Base-by-base conservation (phyloP, 92 coral and sea anemone species). In the Pocillopora grandis region DNA sequence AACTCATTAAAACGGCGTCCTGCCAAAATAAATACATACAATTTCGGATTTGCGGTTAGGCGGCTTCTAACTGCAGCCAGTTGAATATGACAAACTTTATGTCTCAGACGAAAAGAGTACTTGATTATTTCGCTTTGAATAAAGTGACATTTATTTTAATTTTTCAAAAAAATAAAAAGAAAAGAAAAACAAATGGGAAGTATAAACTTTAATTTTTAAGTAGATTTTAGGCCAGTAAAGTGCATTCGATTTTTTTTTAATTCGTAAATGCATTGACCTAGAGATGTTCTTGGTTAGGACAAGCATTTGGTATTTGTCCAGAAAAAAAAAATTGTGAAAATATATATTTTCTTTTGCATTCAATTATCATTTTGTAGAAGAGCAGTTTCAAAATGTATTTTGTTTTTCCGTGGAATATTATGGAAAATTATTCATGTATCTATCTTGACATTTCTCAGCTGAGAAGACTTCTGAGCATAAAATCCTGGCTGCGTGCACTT, bases 21-120 rank as follows among this genome's bases (percentile, higher is more conserved):
- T 66, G 19, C 65, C 23, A n/a, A 66, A 33, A 49, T 3, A 42
- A 42, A 42, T 42, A 3, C 8, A 42, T 42, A 42, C 52, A 79
- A 64, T 49, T 16, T 31, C 19, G 9, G 15, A 58, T 56, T 67
- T 80, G 84, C 76, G 59, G 84, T 80, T 80, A 21, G 4, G 84
- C 36, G 75, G 75, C 70, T 67, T 69, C 56, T 33, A 35, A 33
- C 7, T 42, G 35, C 78, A 31, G 62, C 80, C 66, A 76, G 66
- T 31, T 14, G 9, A 58, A 33, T 76, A 27, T 58, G 33, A 12
- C 35, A 31, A 33, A 12, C 49, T 33, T 13, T 65, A 9, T 37
- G 42, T 70, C 42, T 11, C 20, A 15, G 36, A 15, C 20, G 8
- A 8, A 3, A 70, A 70, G 3, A 36, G 13, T 2, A 31, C 55